Evolutionary conservation across 2,888 invertebrate genomes (phyloP), one percentile per base, ranked within the genome.

Genomic region (Isotomurus palustris): DNA sequence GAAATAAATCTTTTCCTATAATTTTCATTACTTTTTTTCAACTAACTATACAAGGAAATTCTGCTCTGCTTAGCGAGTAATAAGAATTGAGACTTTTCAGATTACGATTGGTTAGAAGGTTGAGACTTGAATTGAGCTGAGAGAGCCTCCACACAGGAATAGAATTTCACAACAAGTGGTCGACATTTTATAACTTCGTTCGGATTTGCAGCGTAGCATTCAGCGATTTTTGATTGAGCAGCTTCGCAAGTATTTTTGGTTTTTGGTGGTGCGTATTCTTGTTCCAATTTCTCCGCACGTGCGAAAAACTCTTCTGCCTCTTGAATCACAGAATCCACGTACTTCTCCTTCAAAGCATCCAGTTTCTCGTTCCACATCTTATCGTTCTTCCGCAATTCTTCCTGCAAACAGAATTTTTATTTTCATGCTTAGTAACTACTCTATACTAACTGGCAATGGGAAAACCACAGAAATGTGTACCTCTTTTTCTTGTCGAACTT

Each of bases 401-500:
- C 36, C 38, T 38, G 38, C 14, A n/a, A n/a, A n/a, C n/a, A n/a
- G n/a, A n/a, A n/a, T n/a, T n/a, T n/a, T n/a, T n/a, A n/a, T n/a
- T n/a, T n/a, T n/a, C n/a, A n/a, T n/a, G n/a, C n/a, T n/a, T n/a
- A n/a, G n/a, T n/a, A n/a, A n/a, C n/a, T n/a, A n/a, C n/a, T n/a
- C n/a, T n/a, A n/a, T n/a, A n/a, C n/a, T 38, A 38, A 5, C n/a
- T 38, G n/a, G 19, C 5, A 17, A 38, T 19, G 19, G 19, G 19
- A 38, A 8, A 38, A 38, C 19, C 8, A 38, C 4, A 38, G 8
- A 10, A 38, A 17, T 38, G 4, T 17, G 5, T 38, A 38, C 38
- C 5, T 53, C 24, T 14, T 36, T 45, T 35, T 53, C 53, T 36
- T 35, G 14, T 4, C 53, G 53, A 25, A 45, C 45, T 45, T 53